Conservation (phyloP, 2,888 invertebrate species). For the Amblyjoppa fuscipennis region DNA sequence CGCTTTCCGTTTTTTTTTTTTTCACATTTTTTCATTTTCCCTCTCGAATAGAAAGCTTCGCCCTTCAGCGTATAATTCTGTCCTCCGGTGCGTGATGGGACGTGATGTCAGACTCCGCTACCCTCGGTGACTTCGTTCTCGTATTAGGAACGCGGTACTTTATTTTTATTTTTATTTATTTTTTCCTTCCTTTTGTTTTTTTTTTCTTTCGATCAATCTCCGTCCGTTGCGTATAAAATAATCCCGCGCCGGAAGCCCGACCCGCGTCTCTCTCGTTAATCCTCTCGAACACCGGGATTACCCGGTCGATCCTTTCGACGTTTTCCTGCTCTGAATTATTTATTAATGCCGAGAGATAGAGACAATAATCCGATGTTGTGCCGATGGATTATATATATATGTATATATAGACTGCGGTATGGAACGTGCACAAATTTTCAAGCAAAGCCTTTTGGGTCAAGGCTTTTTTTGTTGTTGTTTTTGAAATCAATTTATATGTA, state of each 20-base stretch:
- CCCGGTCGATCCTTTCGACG: slow-evolving; percentile 68
- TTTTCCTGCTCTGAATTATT: slow-evolving; percentile 59
- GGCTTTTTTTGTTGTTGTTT: slow-evolving; percentile 8
- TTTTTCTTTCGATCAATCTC: slow-evolving; percentile 70
- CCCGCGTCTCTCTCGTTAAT: slow-evolving; percentile 71
- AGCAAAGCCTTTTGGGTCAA: slow-evolving; percentile 52
- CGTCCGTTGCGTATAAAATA: slow-evolving; percentile 69
- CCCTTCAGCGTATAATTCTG: slow-evolving; percentile 35
- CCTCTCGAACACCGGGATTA: slow-evolving; percentile 64
- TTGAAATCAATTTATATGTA: background rate
- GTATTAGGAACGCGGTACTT: slow-evolving; percentile 17
- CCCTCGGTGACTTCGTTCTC: slow-evolving; percentile 32
- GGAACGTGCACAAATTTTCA: slow-evolving; percentile 39
- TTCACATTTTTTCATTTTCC: too few species aligned
- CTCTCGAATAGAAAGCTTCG: slow-evolving; percentile 13
- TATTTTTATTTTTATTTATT: slow-evolving; percentile 49
- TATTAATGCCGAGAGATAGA: slow-evolving; percentile 54
- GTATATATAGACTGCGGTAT: slow-evolving; percentile 20
- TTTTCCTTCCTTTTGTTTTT: slow-evolving; percentile 1
- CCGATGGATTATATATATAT: slow-evolving; percentile 20
- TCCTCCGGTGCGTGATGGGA: slow-evolving; percentile 44
- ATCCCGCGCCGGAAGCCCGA: slow-evolving; percentile 65
- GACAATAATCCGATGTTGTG: slow-evolving; percentile 45
- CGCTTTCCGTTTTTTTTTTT: slow-evolving; percentile 20
- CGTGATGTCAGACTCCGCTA: slow-evolving; percentile 53